These are phyloP conservation scores for Hypotaenidia philippensis DNA, from an alignment of 2,797 vertebrate species.

Conservation along the genomic window DNA sequence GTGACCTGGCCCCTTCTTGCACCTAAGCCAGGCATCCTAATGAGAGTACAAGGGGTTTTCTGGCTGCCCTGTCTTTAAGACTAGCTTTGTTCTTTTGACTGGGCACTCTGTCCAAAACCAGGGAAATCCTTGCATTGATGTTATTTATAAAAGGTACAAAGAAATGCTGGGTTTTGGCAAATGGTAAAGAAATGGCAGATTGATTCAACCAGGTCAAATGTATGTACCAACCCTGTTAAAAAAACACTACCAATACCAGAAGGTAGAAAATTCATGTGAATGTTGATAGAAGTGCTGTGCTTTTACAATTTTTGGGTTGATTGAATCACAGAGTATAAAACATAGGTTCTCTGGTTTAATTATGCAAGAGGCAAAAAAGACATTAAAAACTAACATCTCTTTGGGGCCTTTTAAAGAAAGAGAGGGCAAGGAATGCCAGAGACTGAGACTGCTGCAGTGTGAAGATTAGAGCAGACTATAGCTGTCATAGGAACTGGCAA, in stretches of 20 bases:
- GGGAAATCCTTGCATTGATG: neutral
- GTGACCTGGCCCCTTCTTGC: neutral
- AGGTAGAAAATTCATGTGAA: neutral
- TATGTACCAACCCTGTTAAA: neutral
- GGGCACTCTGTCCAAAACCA: neutral
- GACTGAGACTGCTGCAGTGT: neutral
- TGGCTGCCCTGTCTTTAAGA: neutral
- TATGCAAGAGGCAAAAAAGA: neutral
- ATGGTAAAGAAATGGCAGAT: neutral
- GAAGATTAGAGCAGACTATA: neutral
- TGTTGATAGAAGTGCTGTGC: neutral
- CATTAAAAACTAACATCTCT: neutral
- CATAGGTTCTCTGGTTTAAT: neutral
- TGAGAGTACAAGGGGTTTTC: neutral
- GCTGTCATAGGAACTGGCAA: neutral
- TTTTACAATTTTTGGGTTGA: neutral
- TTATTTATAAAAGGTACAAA: neutral
- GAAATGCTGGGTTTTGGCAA: neutral
- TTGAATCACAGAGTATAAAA: neutral
- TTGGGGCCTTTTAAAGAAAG: neutral
- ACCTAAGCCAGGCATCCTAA: too few species aligned
- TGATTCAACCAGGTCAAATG: neutral
- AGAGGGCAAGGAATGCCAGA: neutral
- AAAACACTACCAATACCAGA: neutral
- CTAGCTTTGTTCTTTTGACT: neutral